Base-by-base conservation (phyloP, 2,888 invertebrate species). In the Drosophila limbata region DNA sequence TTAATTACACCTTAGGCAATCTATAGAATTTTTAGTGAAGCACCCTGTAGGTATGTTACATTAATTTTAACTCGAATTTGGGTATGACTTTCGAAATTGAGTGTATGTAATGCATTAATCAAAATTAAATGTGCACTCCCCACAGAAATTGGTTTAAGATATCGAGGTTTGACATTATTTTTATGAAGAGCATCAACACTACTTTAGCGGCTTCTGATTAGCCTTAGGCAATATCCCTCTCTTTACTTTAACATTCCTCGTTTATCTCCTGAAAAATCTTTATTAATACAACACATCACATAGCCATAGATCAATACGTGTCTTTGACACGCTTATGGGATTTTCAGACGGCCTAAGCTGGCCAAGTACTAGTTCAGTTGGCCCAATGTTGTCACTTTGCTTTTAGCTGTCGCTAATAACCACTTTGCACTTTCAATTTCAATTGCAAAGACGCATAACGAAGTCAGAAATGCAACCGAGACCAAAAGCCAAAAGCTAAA, bases 401-500 rank as follows among this genome's bases (percentile, higher is more conserved):
- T 73, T 68, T 69, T 69, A 56, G 67, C 76, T 53, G 60, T 31
- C 11, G 64, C 56, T 70, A 64, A 70, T 57, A 71, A 72, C 67
- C 64, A 62, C 48, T 77, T 82, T 74, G 73, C 77, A 69, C 77
- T 77, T 73, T 74, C 77, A 84, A 82, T 77, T 71, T 73, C 77
- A 84, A 82, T 84, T 45, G 28, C 56, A 31, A 44, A 48, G 28
- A 44, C 40, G 62, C 55, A 67, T 45, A 65, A 60, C 52, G 66
- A 39, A 53, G 48, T 47, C 52, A 61, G 21, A 44, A 42, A 1
- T 17, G 17, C 25, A 59, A 19, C 25, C 15, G 6, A 53, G 40
- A 40, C 53, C 52, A 55, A 42, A 56, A 48, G 37, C 37, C 57
- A 55, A 44, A 28, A 51, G 52, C 35, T 47, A 40, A 45, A 40